A percentile compares a stretch with the other conserved stretches of the same genome.
phyloP scores from a whole-genome alignment of 1,140 invertebrate genomes.

The Magallana ariakensis region DNA sequence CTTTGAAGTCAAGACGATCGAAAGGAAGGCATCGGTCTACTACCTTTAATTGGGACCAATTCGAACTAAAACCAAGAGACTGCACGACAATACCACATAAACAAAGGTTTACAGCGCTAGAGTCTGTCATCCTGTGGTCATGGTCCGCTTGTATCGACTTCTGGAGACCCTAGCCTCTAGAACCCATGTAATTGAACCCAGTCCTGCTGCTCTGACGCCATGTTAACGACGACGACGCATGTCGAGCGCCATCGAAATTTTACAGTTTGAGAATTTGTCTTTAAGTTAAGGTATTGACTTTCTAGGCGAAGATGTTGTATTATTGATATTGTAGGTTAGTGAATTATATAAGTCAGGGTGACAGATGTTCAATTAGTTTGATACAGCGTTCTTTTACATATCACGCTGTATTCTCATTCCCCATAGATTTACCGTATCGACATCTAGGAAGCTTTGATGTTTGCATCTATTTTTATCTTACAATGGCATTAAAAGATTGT shows the following conservation, averaged over 20 bases:
- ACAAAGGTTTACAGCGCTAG: not conserved
- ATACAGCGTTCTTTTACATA: not conserved
- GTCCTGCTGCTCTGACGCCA: too few species aligned
- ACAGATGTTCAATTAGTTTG: constrained; percentile 5
- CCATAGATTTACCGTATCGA: too few species aligned
- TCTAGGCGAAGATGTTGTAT: too few species aligned
- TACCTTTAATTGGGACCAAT: constrained; percentile 31
- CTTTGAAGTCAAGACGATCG: not conserved
- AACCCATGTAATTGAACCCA: not conserved
- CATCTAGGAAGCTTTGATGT: too few species aligned
- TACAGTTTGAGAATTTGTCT: too few species aligned
- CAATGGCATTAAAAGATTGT: too few species aligned
- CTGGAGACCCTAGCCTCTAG: not conserved
- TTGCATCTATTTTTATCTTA: too few species aligned
- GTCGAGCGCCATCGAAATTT: too few species aligned
- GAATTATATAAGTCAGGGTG: not conserved
- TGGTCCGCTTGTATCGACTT: constrained; percentile 6
- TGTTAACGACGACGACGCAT: too few species aligned
- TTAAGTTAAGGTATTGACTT: too few species aligned
- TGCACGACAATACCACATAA: constrained; percentile 1
- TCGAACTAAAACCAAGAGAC: constrained; percentile 13
- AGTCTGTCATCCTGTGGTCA: not conserved
- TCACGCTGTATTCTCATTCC: too few species aligned
- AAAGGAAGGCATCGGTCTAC: not conserved
- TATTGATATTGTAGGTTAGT: too few species aligned